Base-by-base conservation (phyloP, 2,888 invertebrate species). In the Spisula subtruncata region DNA sequence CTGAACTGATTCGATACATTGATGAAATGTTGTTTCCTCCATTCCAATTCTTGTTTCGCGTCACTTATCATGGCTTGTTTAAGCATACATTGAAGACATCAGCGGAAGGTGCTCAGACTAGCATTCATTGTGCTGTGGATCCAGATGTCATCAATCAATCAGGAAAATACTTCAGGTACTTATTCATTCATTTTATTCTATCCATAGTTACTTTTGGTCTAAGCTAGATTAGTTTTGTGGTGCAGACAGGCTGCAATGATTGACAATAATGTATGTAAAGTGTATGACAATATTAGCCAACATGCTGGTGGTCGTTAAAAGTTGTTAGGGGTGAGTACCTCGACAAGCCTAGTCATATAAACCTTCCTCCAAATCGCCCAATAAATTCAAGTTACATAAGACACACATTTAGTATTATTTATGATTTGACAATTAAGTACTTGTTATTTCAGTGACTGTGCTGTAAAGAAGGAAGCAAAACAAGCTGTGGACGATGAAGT, bases 401-500 rank as follows among this genome's bases (percentile, higher is more conserved):
- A 10, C 51, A 60, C 10, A 4, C 1, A 51, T 51, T 51, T 51
- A 10, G 14, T 14, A 1, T 51, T 16, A 51, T 10, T 51, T 16
- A 12, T 51, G 51, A 41, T 41, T 41, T 41, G 2, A 2, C 41
- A 41, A 41, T 41, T 41, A 41, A 2, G 2, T 8, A 41, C 41
- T 41, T 8, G 4, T 79, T 60, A 51, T 90, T 89, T 60, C 91
- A 93, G 93, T 89, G 92, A 93, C 35, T 93, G 93, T 89, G 91
- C 89, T n/a, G 85, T 91, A 46, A 89, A 87, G 25, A 75, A 85
- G 4, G 86, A 89, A 56, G 89, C 93, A 18, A 60, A 81, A 14
- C 87, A 79, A 56, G 94, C 92, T 20, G 81, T 83, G n/a, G 92
- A 92, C 88, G 93, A 93, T 79, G 97, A 97, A 79, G 95, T 97